Conservation (phyloP, 2,797 vertebrate species). For the Menidia menidia region DNA sequence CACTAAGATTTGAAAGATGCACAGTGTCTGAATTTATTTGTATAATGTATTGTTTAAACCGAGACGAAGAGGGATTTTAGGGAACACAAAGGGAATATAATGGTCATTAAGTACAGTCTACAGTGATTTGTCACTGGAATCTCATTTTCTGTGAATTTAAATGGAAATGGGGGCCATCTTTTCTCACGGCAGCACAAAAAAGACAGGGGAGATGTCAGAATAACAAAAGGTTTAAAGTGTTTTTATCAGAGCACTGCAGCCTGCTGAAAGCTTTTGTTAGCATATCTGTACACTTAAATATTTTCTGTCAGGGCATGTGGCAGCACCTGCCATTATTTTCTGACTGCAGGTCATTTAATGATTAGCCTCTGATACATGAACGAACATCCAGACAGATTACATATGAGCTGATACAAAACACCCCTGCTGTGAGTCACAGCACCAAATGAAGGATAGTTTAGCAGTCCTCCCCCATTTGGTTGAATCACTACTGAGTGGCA, state of each 20-base stretch:
- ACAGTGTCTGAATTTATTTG: constrained; percentile 24
- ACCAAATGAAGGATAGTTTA: constrained; percentile 11
- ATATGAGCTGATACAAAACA: constrained; percentile 10
- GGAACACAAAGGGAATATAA: constrained; percentile 56
- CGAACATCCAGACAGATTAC: constrained; percentile 30
- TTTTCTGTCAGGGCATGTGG: constrained; percentile 43
- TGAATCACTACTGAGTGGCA: constrained; percentile 2
- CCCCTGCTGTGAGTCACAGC: constrained; percentile 9
- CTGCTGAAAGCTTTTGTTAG: constrained; percentile 67
- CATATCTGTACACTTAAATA: constrained; percentile 55
- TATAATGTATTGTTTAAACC: constrained; percentile 40
- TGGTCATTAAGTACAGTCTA: constrained; percentile 61
- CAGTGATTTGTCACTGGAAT: constrained; percentile 68
- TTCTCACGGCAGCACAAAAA: constrained; percentile 62
- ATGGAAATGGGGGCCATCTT: constrained; percentile 50
- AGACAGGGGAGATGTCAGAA: constrained; percentile 73
- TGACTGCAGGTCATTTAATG: constrained; percentile 41
- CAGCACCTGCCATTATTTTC: constrained; percentile 36
- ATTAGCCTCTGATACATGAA: constrained; percentile 28
- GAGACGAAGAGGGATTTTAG: constrained; percentile 56
- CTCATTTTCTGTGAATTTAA: constrained; percentile 65
- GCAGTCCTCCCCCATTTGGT: constrained; percentile 6
- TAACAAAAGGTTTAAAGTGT: constrained; percentile 73
- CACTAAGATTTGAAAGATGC: constrained; percentile 9
- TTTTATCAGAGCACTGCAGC: constrained; percentile 68